Evolutionary conservation across 2,797 vertebrate genomes (phyloP).

Genomic region (Sebastes vulpes): DNA sequence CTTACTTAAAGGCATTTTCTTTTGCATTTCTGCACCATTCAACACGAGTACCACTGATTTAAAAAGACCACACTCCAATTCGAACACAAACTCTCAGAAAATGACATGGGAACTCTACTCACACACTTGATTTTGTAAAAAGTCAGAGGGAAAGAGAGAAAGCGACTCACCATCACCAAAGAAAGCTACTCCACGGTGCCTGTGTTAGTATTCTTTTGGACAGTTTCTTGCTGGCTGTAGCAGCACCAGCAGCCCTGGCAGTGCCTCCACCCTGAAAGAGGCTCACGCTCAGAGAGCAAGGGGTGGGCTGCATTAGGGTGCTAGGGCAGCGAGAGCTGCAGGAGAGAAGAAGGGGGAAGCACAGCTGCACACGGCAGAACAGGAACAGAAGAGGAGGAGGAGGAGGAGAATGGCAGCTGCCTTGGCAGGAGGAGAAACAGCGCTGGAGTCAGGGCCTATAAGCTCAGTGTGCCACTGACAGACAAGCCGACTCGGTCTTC

Average conservation of each 20-base stretch:
- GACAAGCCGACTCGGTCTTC: slow-evolving; percentile 72
- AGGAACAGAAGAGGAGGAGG: slow-evolving; percentile 32
- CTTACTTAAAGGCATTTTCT: neutral
- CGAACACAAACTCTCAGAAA: slow-evolving; percentile 7
- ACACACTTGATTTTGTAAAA: neutral
- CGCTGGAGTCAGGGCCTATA: slow-evolving; percentile 66
- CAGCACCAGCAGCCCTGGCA: slow-evolving; percentile 62
- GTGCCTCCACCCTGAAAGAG: slow-evolving; percentile 74
- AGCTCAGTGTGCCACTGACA: slow-evolving; percentile 78
- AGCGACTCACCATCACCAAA: slow-evolving; percentile 85
- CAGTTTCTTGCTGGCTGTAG: slow-evolving; percentile 66
- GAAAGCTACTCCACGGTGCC: slow-evolving; percentile 68
- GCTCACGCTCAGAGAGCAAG: slow-evolving; percentile 69
- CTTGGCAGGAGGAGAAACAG: slow-evolving; percentile 37
- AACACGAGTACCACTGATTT: neutral
- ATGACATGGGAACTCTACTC: slow-evolving; percentile 12
- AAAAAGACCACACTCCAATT: neutral
- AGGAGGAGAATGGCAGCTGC: slow-evolving; percentile 46
- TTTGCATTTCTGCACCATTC: neutral
- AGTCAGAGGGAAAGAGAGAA: slow-evolving; percentile 22
- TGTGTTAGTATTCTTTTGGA: slow-evolving; percentile 65
- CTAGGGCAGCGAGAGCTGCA: slow-evolving; percentile 59
- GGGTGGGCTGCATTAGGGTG: slow-evolving; percentile 72
- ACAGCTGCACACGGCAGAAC: slow-evolving; percentile 65
- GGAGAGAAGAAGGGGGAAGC: slow-evolving; percentile 63